phyloP scores from a whole-genome alignment of 2,888 invertebrate species.

The Synergus itoensis region DNA sequence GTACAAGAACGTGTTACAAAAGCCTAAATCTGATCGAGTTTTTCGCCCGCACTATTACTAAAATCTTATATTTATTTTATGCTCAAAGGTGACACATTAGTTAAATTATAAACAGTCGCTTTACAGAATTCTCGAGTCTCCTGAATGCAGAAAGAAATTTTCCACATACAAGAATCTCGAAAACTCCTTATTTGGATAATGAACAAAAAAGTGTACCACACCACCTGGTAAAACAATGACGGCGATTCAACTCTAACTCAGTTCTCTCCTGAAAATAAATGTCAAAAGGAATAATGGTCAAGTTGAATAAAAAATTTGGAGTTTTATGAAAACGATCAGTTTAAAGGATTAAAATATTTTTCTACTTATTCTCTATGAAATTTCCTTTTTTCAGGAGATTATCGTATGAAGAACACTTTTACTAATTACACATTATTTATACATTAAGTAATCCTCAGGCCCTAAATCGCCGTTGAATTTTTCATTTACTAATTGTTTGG shows the following conservation, averaged over 20 bases:
- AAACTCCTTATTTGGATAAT: conserved; percentile 44
- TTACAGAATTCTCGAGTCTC: conserved; percentile 24
- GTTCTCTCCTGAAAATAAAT: background rate
- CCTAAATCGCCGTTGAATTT: conserved; percentile 58
- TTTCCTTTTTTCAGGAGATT: background rate
- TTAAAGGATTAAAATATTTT: background rate
- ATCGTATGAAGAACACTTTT: background rate
- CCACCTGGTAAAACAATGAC: background rate
- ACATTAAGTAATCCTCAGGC: conserved; percentile 72
- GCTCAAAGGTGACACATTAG: conserved; percentile 46
- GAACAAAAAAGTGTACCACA: background rate
- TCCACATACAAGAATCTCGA: conserved; percentile 42
- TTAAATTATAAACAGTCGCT: conserved; percentile 44
- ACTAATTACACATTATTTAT: conserved; percentile 43
- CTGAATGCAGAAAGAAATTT: background rate
- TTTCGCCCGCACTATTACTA: conserved; percentile 45
- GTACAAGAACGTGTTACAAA: conserved; percentile 48
- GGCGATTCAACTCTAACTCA: background rate
- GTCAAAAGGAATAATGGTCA: background rate
- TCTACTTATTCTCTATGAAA: background rate
- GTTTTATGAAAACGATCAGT: background rate
- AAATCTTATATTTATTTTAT: conserved; percentile 52
- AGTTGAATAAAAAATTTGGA: background rate
- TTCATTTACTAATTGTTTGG: conserved; percentile 59
- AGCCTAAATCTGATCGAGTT: conserved; percentile 52